Percentiles rank a stretch among this genome's conserved stretches.
Conservation (phyloP, 2,113 vertebrate genomes). For the Phoxinus phoxinus region DNA sequence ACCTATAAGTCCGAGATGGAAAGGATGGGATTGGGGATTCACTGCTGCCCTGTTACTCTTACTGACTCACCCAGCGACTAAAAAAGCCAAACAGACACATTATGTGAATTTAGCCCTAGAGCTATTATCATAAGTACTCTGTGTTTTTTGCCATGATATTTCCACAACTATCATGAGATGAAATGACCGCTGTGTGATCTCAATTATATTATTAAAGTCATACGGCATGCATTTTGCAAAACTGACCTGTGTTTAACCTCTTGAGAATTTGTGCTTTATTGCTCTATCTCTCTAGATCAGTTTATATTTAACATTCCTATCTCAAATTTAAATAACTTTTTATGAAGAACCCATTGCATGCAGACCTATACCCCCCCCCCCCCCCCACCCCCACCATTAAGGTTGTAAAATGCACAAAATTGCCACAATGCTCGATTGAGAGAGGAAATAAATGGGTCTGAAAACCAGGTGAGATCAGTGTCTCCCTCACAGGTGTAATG, state of each 20-base stretch:
- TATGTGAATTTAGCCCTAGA: background rate
- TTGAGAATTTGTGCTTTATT: background rate
- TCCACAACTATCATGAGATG: background rate
- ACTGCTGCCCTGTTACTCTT: background rate
- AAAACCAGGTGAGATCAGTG: slow-evolving; percentile 27
- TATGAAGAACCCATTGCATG: background rate
- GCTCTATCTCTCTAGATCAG: background rate
- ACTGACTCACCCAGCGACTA: background rate
- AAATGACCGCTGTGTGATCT: slow-evolving; percentile 1
- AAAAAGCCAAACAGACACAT: background rate
- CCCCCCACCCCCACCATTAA: background rate
- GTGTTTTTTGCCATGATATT: slow-evolving; percentile 21
- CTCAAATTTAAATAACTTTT: background rate
- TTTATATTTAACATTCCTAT: background rate
- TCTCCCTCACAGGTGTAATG: background rate
- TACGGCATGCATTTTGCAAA: background rate
- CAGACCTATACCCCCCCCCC: background rate
- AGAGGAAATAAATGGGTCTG: slow-evolving; percentile 9
- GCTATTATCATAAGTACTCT: background rate
- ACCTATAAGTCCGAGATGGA: slow-evolving; percentile 2
- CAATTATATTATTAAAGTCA: slow-evolving; percentile 12
- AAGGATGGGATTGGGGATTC: background rate
- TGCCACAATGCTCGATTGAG: background rate
- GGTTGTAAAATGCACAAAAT: background rate
- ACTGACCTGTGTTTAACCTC: slow-evolving; percentile 8